Evolutionary conservation across 2,797 vertebrate genomes (phyloP), one percentile per base, ranked within the genome.

Genomic region (Ctenopoma multispine): DNA sequence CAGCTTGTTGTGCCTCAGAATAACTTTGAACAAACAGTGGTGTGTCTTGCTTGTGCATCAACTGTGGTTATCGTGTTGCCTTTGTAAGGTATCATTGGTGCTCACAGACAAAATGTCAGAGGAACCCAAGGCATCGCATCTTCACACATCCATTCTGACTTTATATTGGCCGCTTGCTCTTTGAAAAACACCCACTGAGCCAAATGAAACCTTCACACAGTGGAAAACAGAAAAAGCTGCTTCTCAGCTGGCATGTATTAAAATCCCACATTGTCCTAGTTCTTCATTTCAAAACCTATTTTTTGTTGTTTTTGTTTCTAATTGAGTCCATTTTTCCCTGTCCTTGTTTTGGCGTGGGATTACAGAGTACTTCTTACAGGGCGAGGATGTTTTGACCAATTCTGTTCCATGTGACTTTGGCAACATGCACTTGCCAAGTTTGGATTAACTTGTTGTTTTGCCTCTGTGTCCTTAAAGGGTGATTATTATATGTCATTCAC

Each of bases 261-360:
- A 80, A 85, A 87, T 81, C 74, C 85, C 65, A 77, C 69, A 75
- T 63, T 13, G 50, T 63, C 75, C 78, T 12, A 69, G 41, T 79
- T 72, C 48, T 79, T 77, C 63, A 21, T 77, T 43, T 71, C 23
- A 0, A 77, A 77, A 76, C 41, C 48, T 60, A 50, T 79, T 64
- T 79, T 65, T 58, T 72, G 51, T 74, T 77, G 75, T 80, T 83
- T 74, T 75, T 69, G 58, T 77, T 65, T 34, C 75, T 83, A 82
- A 86, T 74, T 72, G 43, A 80, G 65, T 77, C 4, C 0, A 50
- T 63, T 74, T 77, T 74, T 21, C 54, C 50, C 46, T 7, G 1
- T 58, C 24, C 48, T 75, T 86, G 72, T 86, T 77, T 59, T 80
- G 74, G 61, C 29, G 47, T 75, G 34, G 79, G 63, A 77, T 84